Conservation (phyloP, 2,797 vertebrate species). For the Betta splendens region DNA sequence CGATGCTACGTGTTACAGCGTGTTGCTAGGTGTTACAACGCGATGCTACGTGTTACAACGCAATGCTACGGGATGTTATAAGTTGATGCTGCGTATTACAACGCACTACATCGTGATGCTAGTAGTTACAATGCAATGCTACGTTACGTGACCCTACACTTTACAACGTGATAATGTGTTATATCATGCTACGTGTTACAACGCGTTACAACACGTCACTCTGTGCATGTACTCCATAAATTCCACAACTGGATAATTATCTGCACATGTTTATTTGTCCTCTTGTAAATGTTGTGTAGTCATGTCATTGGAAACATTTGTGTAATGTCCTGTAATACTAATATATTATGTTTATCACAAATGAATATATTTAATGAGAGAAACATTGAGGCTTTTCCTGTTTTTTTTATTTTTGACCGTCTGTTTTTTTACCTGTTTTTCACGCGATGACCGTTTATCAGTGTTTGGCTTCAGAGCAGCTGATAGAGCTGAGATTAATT, state of each 20-base stretch:
- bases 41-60: no score
- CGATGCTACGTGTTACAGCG: no score
- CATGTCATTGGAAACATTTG: conserved; percentile 87
- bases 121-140: no score
- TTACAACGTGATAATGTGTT: no score
- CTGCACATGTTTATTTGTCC: conserved; percentile 81
- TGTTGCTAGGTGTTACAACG: no score
- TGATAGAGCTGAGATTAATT: conserved; percentile 88
- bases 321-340: conserved; percentile 97
- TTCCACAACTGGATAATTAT: conserved; percentile 57
- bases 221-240: conserved; percentile 59
- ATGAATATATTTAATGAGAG: conserved; percentile 99
- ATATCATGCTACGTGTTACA: no score
- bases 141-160: no score
- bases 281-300: conserved; percentile 94
- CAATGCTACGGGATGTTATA: no score
- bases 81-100: no score
- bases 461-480: conserved; percentile 86
- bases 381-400: conserved; percentile 89
- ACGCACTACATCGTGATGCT: no score
- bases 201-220: no score
- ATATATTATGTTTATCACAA: conserved; percentile 99
- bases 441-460: conserved; percentile 81
- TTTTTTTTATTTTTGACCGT: conserved; percentile 74
- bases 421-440: conserved; percentile 69